phyloP scores from a whole-genome alignment of 2,113 vertebrate genomes.

The Onychostoma macrolepis region DNA sequence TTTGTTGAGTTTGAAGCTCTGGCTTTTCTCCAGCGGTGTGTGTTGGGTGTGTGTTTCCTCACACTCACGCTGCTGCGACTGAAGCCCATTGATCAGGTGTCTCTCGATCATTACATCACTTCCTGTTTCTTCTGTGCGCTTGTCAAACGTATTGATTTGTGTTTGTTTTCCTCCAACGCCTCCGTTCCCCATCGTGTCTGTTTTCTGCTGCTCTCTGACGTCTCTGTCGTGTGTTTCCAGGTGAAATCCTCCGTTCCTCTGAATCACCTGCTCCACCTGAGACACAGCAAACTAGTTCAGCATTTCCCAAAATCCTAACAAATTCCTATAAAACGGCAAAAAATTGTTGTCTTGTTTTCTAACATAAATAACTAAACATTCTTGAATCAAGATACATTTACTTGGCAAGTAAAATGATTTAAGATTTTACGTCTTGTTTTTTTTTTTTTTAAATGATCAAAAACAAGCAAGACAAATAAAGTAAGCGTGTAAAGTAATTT shows the following conservation, averaged over 20 bases:
- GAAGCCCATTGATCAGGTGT: slow-evolving; percentile 53
- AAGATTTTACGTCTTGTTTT: no score
- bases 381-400: no score
- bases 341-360: no score
- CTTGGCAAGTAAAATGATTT: no score
- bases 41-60: background rate
- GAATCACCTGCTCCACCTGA: slow-evolving; percentile 71
- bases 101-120: background rate
- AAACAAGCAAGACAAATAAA: no score
- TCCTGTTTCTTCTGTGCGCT: background rate
- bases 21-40: slow-evolving; percentile 38
- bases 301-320: background rate
- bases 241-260: slow-evolving; percentile 57
- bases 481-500: no score
- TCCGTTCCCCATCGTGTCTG: background rate
- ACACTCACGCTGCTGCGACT: slow-evolving; percentile 45
- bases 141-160: background rate
- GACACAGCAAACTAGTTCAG: background rate
- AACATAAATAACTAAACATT: no score
- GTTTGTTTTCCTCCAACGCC: background rate
- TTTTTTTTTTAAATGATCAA: no score
- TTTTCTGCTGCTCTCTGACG: background rate
- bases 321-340: background rate
- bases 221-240: background rate
- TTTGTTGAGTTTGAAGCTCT: slow-evolving; percentile 67